A percentile compares a stretch with the other conserved stretches of the same genome.
Conservation (phyloP, 2,113 vertebrate species). For the Trinectes maculatus region DNA sequence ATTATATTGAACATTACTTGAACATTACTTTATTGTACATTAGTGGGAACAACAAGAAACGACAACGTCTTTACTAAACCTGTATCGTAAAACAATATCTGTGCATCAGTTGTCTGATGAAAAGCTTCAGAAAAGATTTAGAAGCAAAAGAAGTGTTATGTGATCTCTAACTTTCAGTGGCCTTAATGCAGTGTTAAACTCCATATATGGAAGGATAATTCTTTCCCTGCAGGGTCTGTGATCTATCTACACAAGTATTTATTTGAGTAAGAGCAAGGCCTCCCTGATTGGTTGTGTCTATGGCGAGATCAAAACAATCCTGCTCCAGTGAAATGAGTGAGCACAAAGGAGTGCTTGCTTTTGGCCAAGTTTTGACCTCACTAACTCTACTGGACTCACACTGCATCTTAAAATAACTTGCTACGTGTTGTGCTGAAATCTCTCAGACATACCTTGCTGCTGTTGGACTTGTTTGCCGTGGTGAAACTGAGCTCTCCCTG, state of each 20-base stretch:
- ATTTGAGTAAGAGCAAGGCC: conserved; percentile 46
- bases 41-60: neutral
- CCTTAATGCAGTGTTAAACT: conserved; percentile 4
- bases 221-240: conserved; percentile 20
- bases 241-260: conserved; percentile 58
- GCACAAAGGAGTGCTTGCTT: conserved; percentile 23
- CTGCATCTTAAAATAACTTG: conserved; percentile 58
- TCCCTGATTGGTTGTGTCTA: conserved; percentile 37
- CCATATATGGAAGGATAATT: conserved; percentile 56
- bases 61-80: neutral
- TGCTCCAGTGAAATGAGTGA: conserved; percentile 33
- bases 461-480: conserved; percentile 48
- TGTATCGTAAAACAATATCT: neutral
- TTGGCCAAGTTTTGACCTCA: conserved; percentile 60
- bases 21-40: no score
- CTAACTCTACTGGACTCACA: conserved; percentile 41
- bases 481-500: conserved; percentile 39
- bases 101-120: neutral
- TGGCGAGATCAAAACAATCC: conserved; percentile 35
- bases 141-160: neutral
- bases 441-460: conserved; percentile 53
- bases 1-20: no score
- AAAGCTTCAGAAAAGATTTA: neutral
- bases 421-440: conserved; percentile 42
- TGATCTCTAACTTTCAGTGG: neutral